These are phyloP conservation scores for Lottia scabra DNA, from an alignment of 2,888 invertebrate genomes.

Conservation along the genomic window DNA sequence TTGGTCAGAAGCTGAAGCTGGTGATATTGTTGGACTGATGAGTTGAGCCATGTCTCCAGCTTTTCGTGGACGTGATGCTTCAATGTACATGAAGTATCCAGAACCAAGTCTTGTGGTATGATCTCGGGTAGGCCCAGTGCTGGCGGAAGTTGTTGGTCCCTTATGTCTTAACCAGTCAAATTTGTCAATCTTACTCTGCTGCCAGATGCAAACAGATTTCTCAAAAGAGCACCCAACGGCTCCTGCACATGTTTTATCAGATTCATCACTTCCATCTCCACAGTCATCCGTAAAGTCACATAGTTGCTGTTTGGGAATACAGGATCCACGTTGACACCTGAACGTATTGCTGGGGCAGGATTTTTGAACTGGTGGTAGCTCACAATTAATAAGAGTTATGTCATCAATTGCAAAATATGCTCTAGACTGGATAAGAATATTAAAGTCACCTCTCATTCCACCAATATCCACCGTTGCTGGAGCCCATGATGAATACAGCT, in stretches of 20 bases:
- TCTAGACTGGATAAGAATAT: constrained; percentile 44
- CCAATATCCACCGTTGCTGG: constrained; percentile 52
- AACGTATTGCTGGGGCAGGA: constrained; percentile 42
- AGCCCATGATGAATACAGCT: constrained; percentile 37
- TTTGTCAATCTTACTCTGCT: constrained; percentile 46
- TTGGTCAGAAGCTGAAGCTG: constrained; percentile 25
- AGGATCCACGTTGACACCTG: constrained; percentile 50
- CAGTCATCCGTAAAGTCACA: constrained; percentile 64
- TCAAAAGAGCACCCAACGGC: constrained; percentile 58
- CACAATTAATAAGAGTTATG: constrained; percentile 51
- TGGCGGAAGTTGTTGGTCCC: constrained; percentile 36
- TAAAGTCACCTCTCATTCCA: constrained; percentile 44
- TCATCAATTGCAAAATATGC: constrained; percentile 61
- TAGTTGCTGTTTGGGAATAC: constrained; percentile 45
- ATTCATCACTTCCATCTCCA: constrained; percentile 54
- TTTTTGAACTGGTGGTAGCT: constrained; percentile 38
- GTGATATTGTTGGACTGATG: constrained; percentile 42
- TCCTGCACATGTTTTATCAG: constrained; percentile 41
- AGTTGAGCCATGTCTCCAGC: constrained; percentile 63
- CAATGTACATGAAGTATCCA: constrained; percentile 60
- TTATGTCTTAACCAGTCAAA: constrained; percentile 52
- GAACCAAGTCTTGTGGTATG: constrained; percentile 45
- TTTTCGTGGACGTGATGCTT: constrained; percentile 53
- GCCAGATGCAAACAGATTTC: constrained; percentile 56
- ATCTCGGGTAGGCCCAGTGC: constrained; percentile 52